Conservation (phyloP, 2,888 invertebrate species). For the Gonocerus acuteangulatus region DNA sequence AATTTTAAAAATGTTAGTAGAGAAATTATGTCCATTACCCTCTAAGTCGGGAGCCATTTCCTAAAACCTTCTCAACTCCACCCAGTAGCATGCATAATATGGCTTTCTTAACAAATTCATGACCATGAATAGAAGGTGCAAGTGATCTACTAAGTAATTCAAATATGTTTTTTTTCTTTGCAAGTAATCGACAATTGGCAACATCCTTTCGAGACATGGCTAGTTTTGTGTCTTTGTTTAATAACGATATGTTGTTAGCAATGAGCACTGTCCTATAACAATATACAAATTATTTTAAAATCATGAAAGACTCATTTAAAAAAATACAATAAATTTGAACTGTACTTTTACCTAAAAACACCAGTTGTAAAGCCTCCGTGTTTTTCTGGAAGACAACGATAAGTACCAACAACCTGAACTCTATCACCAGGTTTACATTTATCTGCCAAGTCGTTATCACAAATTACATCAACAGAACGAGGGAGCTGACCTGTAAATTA, state of each 20-base stretch:
- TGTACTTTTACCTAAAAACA: constrained; percentile 63
- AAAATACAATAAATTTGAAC: too few relatives aligned
- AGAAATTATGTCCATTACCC: too few relatives aligned
- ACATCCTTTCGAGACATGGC: constrained; percentile 80
- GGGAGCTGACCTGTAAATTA: constrained; percentile 89
- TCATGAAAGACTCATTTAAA: too few relatives aligned
- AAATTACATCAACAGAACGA: constrained; percentile 86
- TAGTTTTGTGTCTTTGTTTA: constrained; percentile 78
- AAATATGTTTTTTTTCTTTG: constrained; percentile 73
- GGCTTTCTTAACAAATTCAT: constrained; percentile 92
- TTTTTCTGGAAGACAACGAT: constrained; percentile 87
- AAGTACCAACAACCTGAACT: constrained; percentile 92
- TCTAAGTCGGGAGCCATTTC: constrained; percentile 84
- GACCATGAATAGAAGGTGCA: constrained; percentile 97
- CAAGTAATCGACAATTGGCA: constrained; percentile 74
- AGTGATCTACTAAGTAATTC: constrained; percentile 82
- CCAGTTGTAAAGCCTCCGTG: constrained; percentile 86
- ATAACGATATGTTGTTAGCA: constrained; percentile 82
- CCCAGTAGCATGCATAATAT: constrained; percentile 89
- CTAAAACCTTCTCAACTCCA: constrained; percentile 87
- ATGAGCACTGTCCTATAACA: constrained; percentile 89
- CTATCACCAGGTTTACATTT: constrained; percentile 92
- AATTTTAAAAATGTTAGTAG: too few relatives aligned
- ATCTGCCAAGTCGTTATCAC: constrained; percentile 95
- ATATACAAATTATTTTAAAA: constrained; percentile 47